These are phyloP conservation scores for Menura novaehollandiae DNA, from an alignment of 2,113 vertebrate genomes.

Conservation along the genomic window DNA sequence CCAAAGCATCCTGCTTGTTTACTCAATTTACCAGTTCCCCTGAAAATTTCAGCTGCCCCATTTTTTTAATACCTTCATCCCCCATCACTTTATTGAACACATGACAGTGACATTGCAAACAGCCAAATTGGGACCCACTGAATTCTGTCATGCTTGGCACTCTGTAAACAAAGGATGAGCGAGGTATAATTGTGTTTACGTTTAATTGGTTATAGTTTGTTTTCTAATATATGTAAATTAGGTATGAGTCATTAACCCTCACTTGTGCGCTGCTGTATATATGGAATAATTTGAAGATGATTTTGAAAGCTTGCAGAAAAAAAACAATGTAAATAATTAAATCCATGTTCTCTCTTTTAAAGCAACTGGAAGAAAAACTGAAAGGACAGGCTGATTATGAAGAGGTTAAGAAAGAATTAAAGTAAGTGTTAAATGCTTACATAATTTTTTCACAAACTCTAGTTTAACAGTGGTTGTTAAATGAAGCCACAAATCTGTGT, in stretches of 20 bases:
- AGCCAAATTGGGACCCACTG: neutral
- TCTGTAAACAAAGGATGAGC: slow-evolving; percentile 39
- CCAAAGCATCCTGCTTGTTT: neutral
- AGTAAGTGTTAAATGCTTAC: slow-evolving; percentile 78
- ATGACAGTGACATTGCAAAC: neutral
- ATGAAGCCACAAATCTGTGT: slow-evolving; percentile 43
- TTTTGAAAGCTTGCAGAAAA: slow-evolving; percentile 32
- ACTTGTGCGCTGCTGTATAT: slow-evolving; percentile 23
- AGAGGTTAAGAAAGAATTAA: slow-evolving; percentile 97
- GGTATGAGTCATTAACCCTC: slow-evolving; percentile 58
- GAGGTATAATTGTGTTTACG: slow-evolving; percentile 55
- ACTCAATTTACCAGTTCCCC: neutral
- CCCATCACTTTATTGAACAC: neutral
- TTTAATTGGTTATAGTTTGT: slow-evolving; percentile 58
- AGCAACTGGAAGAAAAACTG: slow-evolving; percentile 98
- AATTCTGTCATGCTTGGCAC: slow-evolving; percentile 7
- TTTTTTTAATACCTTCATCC: neutral
- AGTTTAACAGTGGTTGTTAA: slow-evolving; percentile 26
- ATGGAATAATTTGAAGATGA: slow-evolving; percentile 42
- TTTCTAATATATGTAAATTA: slow-evolving; percentile 62
- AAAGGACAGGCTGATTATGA: slow-evolving; percentile 96
- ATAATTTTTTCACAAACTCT: slow-evolving; percentile 21
- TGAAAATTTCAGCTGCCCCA: neutral
- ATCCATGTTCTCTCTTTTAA: slow-evolving; percentile 52
- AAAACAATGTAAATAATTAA: slow-evolving; percentile 34